Base-by-base conservation (phyloP, 2,888 invertebrate genomes). In the Xylophagus ater region DNA sequence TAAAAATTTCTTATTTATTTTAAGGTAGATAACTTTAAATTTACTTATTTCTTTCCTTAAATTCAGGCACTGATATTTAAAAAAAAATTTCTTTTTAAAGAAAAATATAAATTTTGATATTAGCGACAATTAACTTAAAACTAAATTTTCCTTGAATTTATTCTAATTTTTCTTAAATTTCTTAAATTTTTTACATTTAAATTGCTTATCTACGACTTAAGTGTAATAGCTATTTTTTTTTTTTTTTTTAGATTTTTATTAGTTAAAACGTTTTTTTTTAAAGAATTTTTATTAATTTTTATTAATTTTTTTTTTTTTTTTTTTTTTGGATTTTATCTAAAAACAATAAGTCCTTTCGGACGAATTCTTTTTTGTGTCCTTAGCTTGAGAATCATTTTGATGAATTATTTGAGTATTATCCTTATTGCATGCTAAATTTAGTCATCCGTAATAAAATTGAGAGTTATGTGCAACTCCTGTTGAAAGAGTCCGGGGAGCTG, bases 371-470 rank as follows among this genome's bases (percentile, higher is more conserved):
- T 40, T 40, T 14, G 21, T 26, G 30, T 41, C 39, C 24, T 42
- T 42, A 28, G 25, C 23, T 19, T 40, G 37, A 25, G 10, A 31
- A 31, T 23, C 37, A 19, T 30, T 14, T 14, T 30, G 26, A 17
- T 40, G 20, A 24, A 32, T 34, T 26, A 34, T 12, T n/a, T 36
- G 20, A 13, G 34, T 28, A 24, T 19, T 18, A 14, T 33, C 38
- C 38, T 17, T 39, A 25, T 28, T 37, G n/a, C 31, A 17, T 17
- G 13, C 13, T 21, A 34, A 18, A 51, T 51, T 55, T 47, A 56
- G 62, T 62, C 62, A 62, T 56, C 64, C 62, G 47, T 62, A 62
- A 47, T 59, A 62, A 47, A 59, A 62, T 44, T 62, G 60, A 7
- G 62, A 62, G 41, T 54, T 54, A 14, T 60, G 59, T 19, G 64